Percentiles rank a stretch among this genome's conserved stretches.
Conservation (phyloP, 2,113 vertebrate genomes). For the Campylomormyrus tamandua region DNA sequence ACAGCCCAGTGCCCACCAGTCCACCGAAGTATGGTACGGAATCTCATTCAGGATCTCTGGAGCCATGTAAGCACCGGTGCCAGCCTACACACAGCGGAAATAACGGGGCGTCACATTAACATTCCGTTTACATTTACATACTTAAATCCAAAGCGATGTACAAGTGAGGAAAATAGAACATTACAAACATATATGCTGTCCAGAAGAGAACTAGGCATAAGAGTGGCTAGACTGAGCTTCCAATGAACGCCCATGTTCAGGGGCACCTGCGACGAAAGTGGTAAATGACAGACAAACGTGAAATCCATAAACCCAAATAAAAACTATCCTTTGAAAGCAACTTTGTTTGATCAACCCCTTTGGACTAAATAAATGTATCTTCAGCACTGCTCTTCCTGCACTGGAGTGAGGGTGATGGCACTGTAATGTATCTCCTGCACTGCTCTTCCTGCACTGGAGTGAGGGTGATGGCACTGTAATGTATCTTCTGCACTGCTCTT, state of each 20-base stretch:
- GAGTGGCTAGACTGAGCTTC: background rate
- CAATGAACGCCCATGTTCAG: background rate
- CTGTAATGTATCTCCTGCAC: too few species aligned
- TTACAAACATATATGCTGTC: background rate
- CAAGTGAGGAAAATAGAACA: background rate
- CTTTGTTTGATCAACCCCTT: background rate
- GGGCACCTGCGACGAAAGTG: background rate
- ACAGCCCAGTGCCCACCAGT: slow-evolving; percentile 93
- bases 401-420: too few species aligned
- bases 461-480: too few species aligned
- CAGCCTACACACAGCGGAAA: slow-evolving; percentile 63
- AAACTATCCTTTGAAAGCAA: background rate
- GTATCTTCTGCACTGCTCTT: too few species aligned
- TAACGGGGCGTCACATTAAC: background rate
- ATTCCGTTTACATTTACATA: background rate
- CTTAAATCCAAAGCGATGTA: background rate
- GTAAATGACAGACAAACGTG: too few species aligned
- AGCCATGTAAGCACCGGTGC: slow-evolving; percentile 89
- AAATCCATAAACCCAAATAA: background rate
- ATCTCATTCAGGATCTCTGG: slow-evolving; percentile 81
- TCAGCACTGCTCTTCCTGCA: background rate
- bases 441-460: too few species aligned
- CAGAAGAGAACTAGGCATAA: background rate
- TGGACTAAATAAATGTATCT: background rate
- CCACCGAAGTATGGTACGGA: slow-evolving; percentile 80